These are phyloP conservation scores for Caenorhabditis remanei DNA, from an alignment of 1,140 invertebrate genomes.

Conservation along the genomic window DNA sequence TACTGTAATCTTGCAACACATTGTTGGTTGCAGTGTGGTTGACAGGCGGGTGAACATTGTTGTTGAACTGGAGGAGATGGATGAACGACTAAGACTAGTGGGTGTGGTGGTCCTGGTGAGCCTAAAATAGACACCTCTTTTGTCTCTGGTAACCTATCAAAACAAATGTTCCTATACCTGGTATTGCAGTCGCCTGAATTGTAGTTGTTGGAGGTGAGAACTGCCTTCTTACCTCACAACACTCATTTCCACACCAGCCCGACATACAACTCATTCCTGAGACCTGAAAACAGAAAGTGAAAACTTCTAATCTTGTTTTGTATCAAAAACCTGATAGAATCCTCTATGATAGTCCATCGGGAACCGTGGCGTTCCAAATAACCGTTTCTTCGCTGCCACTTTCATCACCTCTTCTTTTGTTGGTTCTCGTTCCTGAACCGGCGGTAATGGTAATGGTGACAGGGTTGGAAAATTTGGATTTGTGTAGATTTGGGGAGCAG, in stretches of 20 bases:
- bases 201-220: conserved; percentile 11
- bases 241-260: conserved; percentile 39
- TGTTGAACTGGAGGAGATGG: neutral
- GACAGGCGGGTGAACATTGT: conserved; percentile 23
- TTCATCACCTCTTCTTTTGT: conserved; percentile 35
- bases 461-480: conserved; percentile 26
- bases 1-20: conserved; percentile 42
- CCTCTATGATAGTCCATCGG: neutral
- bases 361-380: conserved; percentile 24
- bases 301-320: neutral
- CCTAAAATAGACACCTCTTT: neutral
- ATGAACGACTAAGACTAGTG: conserved; percentile 22
- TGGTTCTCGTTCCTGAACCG: neutral
- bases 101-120: conserved; percentile 16
- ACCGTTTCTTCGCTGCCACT: neutral
- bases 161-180: neutral
- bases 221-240: conserved; percentile 3
- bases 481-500: neutral
- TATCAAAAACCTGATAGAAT: neutral
- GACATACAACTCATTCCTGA: conserved; percentile 9
- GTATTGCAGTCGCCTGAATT: conserved; percentile 14
- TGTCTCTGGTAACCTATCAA: too few species aligned
- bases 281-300: neutral
- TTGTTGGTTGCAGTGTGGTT: conserved; percentile 31
- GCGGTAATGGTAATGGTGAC: neutral